These are phyloP conservation scores for Pseudopodoces humilis DNA, from an alignment of 2,113 vertebrate genomes.

Conservation along the genomic window DNA sequence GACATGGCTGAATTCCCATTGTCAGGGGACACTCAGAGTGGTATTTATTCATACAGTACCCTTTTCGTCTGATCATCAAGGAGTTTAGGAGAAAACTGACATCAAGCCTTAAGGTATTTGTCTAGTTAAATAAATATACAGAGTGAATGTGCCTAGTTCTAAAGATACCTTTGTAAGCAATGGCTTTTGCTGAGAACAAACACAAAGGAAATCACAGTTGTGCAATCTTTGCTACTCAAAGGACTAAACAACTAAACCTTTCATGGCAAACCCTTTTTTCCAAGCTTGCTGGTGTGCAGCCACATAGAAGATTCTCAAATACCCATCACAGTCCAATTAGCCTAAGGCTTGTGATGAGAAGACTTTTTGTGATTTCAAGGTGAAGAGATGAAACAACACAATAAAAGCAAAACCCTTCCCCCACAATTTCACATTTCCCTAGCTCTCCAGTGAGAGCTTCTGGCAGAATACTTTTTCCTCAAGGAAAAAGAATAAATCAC, in stretches of 20 bases:
- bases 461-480: constrained; percentile 30
- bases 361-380: constrained; percentile 32
- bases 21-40: not conserved
- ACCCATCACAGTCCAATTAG: not conserved
- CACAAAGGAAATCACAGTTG: constrained; percentile 11
- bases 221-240: not conserved
- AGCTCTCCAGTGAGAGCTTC: not conserved
- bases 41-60: not conserved
- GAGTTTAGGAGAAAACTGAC: constrained; percentile 9
- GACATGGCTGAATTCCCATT: not conserved
- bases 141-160: not conserved
- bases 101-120: constrained; percentile 20
- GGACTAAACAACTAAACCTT: not conserved
- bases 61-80: constrained; percentile 3
- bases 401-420: not conserved
- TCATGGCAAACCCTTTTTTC: not conserved
- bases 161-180: not conserved
- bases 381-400: constrained; percentile 41
- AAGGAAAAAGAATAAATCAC: constrained; percentile 53
- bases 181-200: not conserved
- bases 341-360: not conserved
- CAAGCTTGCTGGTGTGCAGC: not conserved
- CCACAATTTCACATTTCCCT: constrained; percentile 5
- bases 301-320: not conserved
- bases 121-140: not conserved